phyloP scores from a whole-genome alignment of 2,113 vertebrate species.

The Nesogale talazaci region DNA sequence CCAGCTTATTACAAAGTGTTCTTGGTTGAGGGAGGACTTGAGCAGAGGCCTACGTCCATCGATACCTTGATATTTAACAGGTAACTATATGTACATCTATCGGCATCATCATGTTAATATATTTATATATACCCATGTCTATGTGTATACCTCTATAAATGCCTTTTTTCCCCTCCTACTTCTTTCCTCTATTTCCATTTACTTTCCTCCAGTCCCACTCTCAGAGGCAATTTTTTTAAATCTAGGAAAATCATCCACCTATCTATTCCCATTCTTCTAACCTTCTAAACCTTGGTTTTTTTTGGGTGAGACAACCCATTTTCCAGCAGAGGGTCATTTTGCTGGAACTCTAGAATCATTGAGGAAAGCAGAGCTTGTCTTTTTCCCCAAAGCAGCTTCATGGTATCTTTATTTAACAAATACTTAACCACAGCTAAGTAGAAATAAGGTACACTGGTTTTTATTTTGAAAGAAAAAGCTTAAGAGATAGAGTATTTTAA shows the following conservation, averaged over 20 bases:
- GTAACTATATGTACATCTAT: no score
- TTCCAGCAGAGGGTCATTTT: slow-evolving; percentile 46
- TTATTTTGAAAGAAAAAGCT: neutral
- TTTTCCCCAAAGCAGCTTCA: slow-evolving; percentile 46
- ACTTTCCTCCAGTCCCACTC: no score
- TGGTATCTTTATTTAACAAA: slow-evolving; percentile 43
- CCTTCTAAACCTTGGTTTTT: neutral
- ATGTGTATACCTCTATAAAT: no score
- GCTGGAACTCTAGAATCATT: slow-evolving; percentile 44
- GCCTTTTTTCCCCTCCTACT: no score
- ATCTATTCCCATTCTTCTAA: neutral
- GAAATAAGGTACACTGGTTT: neutral
- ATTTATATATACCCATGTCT: no score
- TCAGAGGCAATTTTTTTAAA: neutral
- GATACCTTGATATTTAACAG: no score
- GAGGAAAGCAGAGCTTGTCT: neutral
- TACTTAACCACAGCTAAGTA: slow-evolving; percentile 27
- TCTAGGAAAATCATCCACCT: neutral
- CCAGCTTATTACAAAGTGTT: no score
- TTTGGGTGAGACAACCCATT: slow-evolving; percentile 54
- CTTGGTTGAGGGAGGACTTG: no score
- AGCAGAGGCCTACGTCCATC: no score
- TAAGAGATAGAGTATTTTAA: neutral
- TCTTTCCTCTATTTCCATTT: no score
- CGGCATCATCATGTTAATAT: no score